Conservation (phyloP, 2,888 invertebrate genomes). For the Sphecodes monilicornis region DNA sequence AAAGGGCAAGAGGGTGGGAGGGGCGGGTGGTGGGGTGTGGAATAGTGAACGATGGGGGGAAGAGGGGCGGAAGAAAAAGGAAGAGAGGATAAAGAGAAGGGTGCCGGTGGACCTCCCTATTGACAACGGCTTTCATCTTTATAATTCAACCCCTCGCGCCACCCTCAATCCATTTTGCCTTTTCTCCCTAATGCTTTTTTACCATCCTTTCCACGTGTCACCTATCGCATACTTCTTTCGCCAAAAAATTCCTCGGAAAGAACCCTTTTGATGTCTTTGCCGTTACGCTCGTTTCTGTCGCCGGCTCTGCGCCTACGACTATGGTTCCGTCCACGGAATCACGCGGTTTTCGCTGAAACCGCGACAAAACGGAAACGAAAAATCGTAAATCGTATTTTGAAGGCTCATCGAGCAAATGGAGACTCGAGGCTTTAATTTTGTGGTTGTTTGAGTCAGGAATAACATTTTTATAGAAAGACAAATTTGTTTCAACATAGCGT, state of each 20-base stretch:
- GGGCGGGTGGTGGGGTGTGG: neutral
- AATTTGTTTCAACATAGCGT: neutral
- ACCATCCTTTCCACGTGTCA: conserved; percentile 75
- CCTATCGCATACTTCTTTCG: conserved; percentile 66
- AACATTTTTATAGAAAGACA: neutral
- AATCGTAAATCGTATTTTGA: neutral
- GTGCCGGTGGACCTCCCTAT: conserved; percentile 79
- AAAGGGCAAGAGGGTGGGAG: neutral
- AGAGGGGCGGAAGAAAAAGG: conserved; percentile 45
- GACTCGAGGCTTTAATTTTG: neutral
- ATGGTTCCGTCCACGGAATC: neutral
- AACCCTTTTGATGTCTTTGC: conserved; percentile 17
- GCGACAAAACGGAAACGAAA: neutral
- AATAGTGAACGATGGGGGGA: conserved; percentile 35
- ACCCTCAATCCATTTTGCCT: conserved; percentile 81
- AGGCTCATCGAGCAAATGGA: neutral
- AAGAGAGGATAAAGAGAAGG: conserved; percentile 66
- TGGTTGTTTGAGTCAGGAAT: neutral
- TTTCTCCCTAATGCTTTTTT: conserved; percentile 80
- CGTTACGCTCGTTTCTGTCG: neutral
- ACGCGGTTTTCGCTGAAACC: neutral
- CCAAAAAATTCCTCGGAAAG: conserved; percentile 35
- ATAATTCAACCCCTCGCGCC: conserved; percentile 81
- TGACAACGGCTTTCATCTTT: conserved; percentile 83
- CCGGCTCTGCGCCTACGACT: neutral